Evolutionary conservation across 2,888 invertebrate genomes (phyloP), one percentile per base, ranked within the genome.

Genomic region (Piscicola geometra): DNA sequence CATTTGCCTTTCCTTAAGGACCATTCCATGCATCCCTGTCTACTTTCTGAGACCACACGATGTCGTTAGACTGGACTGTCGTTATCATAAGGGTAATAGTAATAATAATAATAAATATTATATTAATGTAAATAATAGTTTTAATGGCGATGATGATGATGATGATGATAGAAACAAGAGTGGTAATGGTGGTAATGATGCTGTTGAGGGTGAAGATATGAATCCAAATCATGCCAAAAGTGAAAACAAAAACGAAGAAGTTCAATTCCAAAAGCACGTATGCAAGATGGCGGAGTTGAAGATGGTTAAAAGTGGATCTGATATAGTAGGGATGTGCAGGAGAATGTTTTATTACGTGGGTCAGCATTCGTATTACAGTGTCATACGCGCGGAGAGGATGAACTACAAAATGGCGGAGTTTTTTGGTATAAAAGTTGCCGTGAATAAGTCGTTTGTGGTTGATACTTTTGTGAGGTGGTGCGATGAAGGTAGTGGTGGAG

Each of bases 331-430:
- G 2, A 30, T 47, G 25, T 50, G 30, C 52, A 47, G 32, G n/a
- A 21, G 28, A 35, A 56, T 33, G 3, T 25, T 73, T 25, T 2
- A 28, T 21, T 25, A 50, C 15, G 12, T 73, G 33, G 73, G 64
- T 30, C 73, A 73, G 25, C 60, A 35, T n/a, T 60, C 25, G 12
- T 15, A 35, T 0, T 73, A 73, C 56, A 52, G n/a, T 1, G 21
- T 28, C 15, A 2, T 73, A 15, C n/a, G 32, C 30, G 35, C 32
- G 21, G 52, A 50, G 52, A n/a, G 32, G 25, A 12, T 73, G 32
- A 56, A 73, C n/a, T 18, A 21, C 30, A 30, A 33, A 0, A 33
- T 73, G 35, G 73, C 73, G 1, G 73, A 56, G n/a, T 73, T 64
- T n/a, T 1, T 73, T 1, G 35, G 36, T 36, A 73, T 73, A 3